Evolutionary conservation across 1,140 invertebrate species (phyloP).

Genomic region (Globodera rostochiensis): DNA sequence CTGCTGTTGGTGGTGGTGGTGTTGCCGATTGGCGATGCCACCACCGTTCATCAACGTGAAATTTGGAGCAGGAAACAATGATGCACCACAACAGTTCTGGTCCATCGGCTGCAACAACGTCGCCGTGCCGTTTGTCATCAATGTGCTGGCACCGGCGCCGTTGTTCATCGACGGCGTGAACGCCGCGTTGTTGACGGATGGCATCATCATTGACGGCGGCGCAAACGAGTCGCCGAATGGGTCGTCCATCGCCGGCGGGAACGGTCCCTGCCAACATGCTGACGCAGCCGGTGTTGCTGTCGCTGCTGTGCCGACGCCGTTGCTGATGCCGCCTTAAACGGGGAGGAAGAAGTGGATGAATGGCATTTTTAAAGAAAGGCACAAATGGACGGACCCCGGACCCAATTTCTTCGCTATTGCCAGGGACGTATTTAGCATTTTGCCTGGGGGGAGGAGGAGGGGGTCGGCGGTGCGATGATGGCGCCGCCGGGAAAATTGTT

Average conservation of each 20-base stretch:
- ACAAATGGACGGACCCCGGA: no score
- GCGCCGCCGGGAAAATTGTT: no score
- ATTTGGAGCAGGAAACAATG: constrained; percentile 16
- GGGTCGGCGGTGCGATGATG: no score
- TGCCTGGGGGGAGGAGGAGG: no score
- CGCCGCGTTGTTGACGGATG: constrained; percentile 23
- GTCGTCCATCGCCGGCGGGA: constrained; percentile 37
- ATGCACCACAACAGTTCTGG: neutral
- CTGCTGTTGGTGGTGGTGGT: neutral
- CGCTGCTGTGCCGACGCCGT: no score
- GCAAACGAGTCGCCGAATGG: constrained; percentile 57
- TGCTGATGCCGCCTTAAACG: neutral
- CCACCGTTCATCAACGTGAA: neutral
- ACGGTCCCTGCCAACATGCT: constrained; percentile 13
- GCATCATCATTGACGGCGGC: constrained; percentile 16
- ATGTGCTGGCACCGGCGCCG: no score
- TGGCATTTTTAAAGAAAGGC: no score
- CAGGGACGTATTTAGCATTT: no score
- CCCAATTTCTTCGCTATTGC: no score
- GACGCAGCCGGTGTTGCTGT: no score
- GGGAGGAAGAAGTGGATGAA: no score
- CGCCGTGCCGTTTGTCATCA: neutral
- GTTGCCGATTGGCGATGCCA: neutral
- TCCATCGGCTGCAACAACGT: neutral
- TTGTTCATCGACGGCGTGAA: constrained; percentile 12